Base-by-base conservation (phyloP, 2,797 vertebrate species). In the Myotis findleyi region DNA sequence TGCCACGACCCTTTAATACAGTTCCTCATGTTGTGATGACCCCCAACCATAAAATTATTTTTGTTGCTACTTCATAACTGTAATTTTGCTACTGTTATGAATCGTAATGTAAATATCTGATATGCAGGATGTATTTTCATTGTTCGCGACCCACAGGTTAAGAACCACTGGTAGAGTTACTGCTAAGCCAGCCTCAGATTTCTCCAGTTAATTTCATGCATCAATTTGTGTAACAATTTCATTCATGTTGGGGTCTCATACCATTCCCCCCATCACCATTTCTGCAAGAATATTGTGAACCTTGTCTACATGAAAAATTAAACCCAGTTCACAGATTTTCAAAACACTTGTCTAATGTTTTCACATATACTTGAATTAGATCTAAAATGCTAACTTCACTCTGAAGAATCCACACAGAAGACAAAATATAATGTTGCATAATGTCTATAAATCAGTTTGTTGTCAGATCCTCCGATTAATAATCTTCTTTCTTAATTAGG, bases 111-210 rank as follows among this genome's bases (percentile, higher is more conserved):
- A 44, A 44, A 44, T 44, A 44, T 44, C 41, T 44, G 41, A 44
- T 44, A 44, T 44, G 41, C 41, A 44, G 41, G 41, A 44, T 44
- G 41, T 44, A 44, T 44, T 44, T 44, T 44, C 41, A 44, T 44
- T 44, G 41, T 44, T 44, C 41, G 9, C 2, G 9, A 44, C 9
- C 9, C 41, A 44, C 41, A 44, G 9, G 41, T 44, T 44, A 9
- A 10, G 41, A 44, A 44, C 41, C 41, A 9, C 41, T 44, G 41
- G 41, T 98, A 99, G 99, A 95, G 99, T 99, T 98, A 99, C 99
- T 93, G 99, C 99, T 98, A 99, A 99, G 98, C 99, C 99, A 98
- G 99, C 99, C 99, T 99, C 41, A 66, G 41, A n/a, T 47, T 82
- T 82, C 27, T 49, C 30, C 59, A 49, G 30, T 82, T 82, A 33